Percentiles rank a stretch among this genome's conserved stretches.
These are phyloP conservation scores for Cataglyphis cursor DNA, from an alignment of 2,888 invertebrate genomes.

Conservation along the genomic window DNA sequence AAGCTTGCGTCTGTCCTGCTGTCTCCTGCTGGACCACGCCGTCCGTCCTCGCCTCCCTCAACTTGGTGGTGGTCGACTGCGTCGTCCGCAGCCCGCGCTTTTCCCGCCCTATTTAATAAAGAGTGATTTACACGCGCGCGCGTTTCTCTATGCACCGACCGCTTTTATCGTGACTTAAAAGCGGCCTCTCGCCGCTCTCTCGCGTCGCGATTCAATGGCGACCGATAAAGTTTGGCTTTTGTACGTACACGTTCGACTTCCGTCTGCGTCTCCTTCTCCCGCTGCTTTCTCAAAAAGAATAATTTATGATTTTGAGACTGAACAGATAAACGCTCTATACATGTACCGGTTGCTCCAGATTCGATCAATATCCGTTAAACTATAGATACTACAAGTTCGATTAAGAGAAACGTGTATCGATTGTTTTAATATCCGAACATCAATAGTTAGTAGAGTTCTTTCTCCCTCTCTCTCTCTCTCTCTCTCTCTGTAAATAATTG, in stretches of 20 bases:
- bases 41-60: neutral
- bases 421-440: neutral
- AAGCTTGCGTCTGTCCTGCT: slow-evolving; percentile 73
- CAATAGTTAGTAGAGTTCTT: neutral
- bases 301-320: slow-evolving; percentile 43
- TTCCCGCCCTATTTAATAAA: slow-evolving; percentile 81
- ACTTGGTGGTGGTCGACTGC: neutral
- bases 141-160: slow-evolving; percentile 80
- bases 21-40: slow-evolving; percentile 7
- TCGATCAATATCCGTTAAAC: slow-evolving; percentile 28
- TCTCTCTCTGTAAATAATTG: neutral
- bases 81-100: slow-evolving; percentile 62
- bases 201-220: slow-evolving; percentile 52
- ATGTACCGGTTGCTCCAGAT: neutral
- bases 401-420: neutral
- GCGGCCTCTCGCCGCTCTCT: slow-evolving; percentile 48
- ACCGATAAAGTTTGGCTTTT: slow-evolving; percentile 54
- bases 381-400: neutral
- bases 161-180: slow-evolving; percentile 66
- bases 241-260: slow-evolving; percentile 50
- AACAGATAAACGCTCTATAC: slow-evolving; percentile 41
- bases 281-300: slow-evolving; percentile 43
- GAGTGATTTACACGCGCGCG: slow-evolving; percentile 80
- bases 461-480: neutral
- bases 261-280: neutral